Percentiles rank a stretch among this genome's conserved stretches.
These are phyloP conservation scores for Dipus sagitta DNA, from an alignment of 2,797 vertebrate species.

Conservation along the genomic window DNA sequence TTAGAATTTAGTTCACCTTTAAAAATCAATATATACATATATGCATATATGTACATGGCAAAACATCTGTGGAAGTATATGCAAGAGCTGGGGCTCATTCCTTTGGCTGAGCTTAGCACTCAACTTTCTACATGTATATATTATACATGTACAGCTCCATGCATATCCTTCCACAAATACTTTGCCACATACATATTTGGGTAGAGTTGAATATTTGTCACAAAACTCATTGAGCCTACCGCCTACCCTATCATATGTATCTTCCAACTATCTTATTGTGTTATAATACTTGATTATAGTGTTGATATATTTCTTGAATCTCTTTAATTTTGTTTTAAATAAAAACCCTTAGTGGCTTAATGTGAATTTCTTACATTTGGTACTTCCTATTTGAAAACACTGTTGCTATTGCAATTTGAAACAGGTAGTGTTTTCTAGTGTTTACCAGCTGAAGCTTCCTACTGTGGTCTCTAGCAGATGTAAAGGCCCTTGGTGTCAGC, in stretches of 20 bases:
- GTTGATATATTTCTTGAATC: slow-evolving; percentile 16
- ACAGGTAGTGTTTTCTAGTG: neutral
- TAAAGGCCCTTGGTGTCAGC: neutral
- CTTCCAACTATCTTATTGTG: neutral
- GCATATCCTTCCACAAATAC: too few species aligned
- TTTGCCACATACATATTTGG: too few species aligned
- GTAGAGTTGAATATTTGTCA: slow-evolving; percentile 22
- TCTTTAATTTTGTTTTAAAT: slow-evolving; percentile 3
- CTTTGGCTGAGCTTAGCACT: too few species aligned
- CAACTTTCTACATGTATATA: too few species aligned
- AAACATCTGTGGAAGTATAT: too few species aligned
- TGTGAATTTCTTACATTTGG: neutral
- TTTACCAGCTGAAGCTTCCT: neutral
- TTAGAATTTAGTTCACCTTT: slow-evolving; percentile 42
- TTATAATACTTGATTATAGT: neutral
- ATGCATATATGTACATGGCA: neutral
- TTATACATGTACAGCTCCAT: too few species aligned
- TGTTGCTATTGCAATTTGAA: neutral
- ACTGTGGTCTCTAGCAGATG: neutral
- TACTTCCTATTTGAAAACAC: neutral
- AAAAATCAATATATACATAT: neutral
- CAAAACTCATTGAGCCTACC: neutral
- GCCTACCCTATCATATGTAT: neutral
- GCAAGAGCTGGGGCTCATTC: too few species aligned
- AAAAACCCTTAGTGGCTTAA: neutral